phyloP scores from a whole-genome alignment of 2,113 vertebrate species.

The Epinephelus moara region DNA sequence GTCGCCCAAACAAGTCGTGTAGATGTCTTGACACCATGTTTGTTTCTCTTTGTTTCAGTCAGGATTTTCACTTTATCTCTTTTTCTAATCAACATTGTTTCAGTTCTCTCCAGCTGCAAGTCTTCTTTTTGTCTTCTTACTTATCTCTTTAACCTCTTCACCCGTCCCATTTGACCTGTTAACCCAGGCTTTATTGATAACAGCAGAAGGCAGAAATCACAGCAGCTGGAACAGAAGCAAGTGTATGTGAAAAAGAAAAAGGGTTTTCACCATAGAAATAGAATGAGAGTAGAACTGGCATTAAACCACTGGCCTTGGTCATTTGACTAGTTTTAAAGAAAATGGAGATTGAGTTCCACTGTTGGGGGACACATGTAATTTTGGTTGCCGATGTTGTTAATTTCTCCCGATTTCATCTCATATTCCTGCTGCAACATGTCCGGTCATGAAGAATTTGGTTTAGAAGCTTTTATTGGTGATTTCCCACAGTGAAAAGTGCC shows the following conservation, averaged over 20 bases:
- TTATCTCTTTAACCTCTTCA: not conserved
- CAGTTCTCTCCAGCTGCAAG: not conserved
- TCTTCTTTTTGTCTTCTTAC: not conserved
- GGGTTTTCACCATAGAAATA: no score
- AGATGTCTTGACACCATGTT: slow-evolving; percentile 8
- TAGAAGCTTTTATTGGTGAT: no score
- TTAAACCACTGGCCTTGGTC: no score
- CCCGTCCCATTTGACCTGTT: not conserved
- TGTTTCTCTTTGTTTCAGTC: not conserved
- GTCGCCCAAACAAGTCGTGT: not conserved
- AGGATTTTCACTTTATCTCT: not conserved
- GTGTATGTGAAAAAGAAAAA: not conserved
- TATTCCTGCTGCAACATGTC: no score
- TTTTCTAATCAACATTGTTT: not conserved
- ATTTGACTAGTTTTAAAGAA: no score
- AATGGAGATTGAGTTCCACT: no score
- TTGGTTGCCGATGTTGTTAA: no score
- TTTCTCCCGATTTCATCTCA: no score
- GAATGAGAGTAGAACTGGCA: no score
- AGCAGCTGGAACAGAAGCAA: not conserved
- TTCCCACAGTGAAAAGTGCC: no score
- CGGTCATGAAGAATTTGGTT: no score
- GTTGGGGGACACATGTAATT: no score
- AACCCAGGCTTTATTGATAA: not conserved
- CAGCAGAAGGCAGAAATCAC: not conserved